phyloP scores from a whole-genome alignment of 1,140 invertebrate genomes.

The Rhopalosiphum padi region DNA sequence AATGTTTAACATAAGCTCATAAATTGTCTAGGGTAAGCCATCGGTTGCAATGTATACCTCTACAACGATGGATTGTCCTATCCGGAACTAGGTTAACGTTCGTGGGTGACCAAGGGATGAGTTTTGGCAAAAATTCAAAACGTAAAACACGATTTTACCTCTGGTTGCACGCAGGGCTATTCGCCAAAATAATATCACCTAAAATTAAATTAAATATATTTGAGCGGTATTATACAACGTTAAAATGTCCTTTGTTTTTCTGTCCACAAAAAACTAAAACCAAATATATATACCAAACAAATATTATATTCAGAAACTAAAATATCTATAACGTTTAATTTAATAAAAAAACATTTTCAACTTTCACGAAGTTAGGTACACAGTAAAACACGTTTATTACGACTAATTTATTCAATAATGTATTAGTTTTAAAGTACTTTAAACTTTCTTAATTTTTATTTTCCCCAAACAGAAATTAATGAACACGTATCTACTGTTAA shows the following conservation, averaged over 20 bases:
- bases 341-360: neutral
- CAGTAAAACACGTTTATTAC: neutral
- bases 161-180: neutral
- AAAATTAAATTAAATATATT: constrained; percentile 11
- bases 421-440: neutral
- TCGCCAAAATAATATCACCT: constrained; percentile 2
- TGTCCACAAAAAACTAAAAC: neutral
- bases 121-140: constrained; percentile 42
- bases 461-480: too few species aligned
- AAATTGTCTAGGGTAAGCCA: neutral
- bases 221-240: neutral
- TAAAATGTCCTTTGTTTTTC: neutral
- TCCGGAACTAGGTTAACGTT: neutral
- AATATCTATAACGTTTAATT: neutral
- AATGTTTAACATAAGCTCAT: neutral
- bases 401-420: neutral
- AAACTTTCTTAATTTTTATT: neutral
- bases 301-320: neutral
- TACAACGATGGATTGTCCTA: neutral
- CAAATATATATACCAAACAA: neutral
- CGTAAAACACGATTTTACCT: constrained; percentile 10
- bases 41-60: neutral
- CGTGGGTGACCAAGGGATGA: constrained; percentile 11
- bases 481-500: too few species aligned
- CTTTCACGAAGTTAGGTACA: neutral